Percentiles rank a stretch among this genome's conserved stretches.
Evolutionary conservation across 2,888 invertebrate species (phyloP).

Genomic region (Ornithoptera alexandrae): DNA sequence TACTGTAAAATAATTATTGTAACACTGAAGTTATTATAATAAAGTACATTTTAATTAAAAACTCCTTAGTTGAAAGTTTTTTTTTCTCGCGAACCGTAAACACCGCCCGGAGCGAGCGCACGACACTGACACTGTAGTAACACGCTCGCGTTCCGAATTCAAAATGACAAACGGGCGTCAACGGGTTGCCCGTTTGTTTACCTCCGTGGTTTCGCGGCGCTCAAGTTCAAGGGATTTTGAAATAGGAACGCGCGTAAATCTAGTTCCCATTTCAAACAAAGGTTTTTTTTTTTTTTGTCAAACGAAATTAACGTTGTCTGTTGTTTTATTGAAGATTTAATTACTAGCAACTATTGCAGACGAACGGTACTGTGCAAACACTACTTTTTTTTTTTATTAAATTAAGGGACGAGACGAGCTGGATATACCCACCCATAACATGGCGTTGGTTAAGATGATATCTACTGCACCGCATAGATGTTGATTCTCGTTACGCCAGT

Average conservation of each 20-base stretch:
- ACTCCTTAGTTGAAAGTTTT: neutral
- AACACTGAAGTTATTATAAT: neutral
- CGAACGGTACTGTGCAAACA: no score
- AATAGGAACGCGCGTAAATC: constrained; percentile 41
- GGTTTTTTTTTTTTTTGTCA: neutral
- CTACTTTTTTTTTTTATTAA: no score
- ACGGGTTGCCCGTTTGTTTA: constrained; percentile 64
- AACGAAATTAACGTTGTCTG: no score
- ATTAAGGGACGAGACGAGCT: no score
- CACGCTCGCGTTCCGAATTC: constrained; percentile 63
- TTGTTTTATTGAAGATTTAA: no score
- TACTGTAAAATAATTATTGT: neutral
- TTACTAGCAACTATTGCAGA: no score
- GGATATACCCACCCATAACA: no score
- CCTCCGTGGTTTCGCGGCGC: constrained; percentile 47
- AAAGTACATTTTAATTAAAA: constrained; percentile 3
- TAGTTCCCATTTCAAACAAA: neutral
- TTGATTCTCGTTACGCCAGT: no score
- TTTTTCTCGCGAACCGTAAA: constrained; percentile 45
- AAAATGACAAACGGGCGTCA: constrained; percentile 76
- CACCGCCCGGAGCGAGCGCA: constrained; percentile 47
- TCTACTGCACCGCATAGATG: no score
- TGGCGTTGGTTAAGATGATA: no score
- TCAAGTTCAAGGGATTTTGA: constrained; percentile 74
- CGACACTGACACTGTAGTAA: constrained; percentile 50